Base-by-base conservation (phyloP, 2,888 invertebrate species). In the Dynastes hyllus region DNA sequence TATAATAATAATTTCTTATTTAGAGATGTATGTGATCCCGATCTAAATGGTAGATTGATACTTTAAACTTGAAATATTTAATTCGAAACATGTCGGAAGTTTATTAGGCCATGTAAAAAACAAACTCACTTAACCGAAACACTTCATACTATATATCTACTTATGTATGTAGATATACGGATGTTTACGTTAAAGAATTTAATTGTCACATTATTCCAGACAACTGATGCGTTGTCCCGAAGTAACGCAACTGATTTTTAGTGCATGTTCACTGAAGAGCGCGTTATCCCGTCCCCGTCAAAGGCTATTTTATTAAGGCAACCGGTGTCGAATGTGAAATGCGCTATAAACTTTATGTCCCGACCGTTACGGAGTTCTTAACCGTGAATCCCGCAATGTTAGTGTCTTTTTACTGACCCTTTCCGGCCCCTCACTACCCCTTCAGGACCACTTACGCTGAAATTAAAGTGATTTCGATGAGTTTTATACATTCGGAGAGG, bases 271-370 rank as follows among this genome's bases (percentile, higher is more conserved):
- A 73, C 71, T 71, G 78, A 77, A 65, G 63, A 67, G 63, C 76
- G 70, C 76, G 67, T 76, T 69, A 76, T 63, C 79, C 76, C 77
- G 73, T 71, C 82, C 82, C 83, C 83, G 84, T 85, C 85, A 84
- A 85, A 85, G 86, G 85, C 85, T 86, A 87, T 88, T 88, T 88
- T 88, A 88, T 89, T 88, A 87, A 87, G 88, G 88, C 87, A 87
- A 87, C 87, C 87, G 88, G 87, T 88, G 88, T 88, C 88, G 88
- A 88, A 88, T 88, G 88, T 87, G 88, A 87, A 87, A 88, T 88
- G 87, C 85, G 87, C 88, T 86, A 88, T 89, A 89, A 89, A 89
- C 83, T 89, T 88, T 88, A 88, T 88, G 87, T 86, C 87, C 85
- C 83, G 84, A 87, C 86, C 87, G 87, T 88, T 87, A 87, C 86